Base-by-base conservation (phyloP, 2,113 vertebrate genomes). In the Cyanistes caeruleus region DNA sequence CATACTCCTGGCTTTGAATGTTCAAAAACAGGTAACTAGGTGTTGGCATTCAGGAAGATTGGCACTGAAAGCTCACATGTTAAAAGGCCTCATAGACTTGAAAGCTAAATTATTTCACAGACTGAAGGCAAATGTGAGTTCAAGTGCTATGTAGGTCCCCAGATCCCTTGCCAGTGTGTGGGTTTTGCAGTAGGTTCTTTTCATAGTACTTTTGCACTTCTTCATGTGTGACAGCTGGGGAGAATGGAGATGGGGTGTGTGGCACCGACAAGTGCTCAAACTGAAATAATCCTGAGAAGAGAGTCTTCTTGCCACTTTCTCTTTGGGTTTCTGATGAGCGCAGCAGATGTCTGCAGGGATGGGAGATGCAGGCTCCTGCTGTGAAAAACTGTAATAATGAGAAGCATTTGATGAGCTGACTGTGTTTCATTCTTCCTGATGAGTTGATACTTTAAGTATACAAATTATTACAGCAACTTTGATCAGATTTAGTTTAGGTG, bases 401-500 rank as follows among this genome's bases (percentile, higher is more conserved):
- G 86, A 78, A 78, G 19, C 69, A 53, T 90, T 86, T 96, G 92
- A 96, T 92, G 92, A 90, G 90, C 83, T 62, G 81, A 62, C 51
- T 93, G 62, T 56, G 31, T 96, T 91, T 95, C 76, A 52, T 86
- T 96, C 88, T 78, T 78, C 41, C 83, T 96, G 95, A 96, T 83
- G 83, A 96, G 87, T 80, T 93, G 83, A 68, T 93, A 78, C 90
- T 96, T 94, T 90, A 84, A 81, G 80, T 85, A 70, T 88, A 95
- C 64, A 94, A 94, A 72, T 94, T 95, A 94, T 95, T 94, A 84
- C 64, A 68, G 64, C 31, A 81, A 52, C 65, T 94, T 94, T 68
- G 68, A 92, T 94, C 92, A 93, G 76, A 90, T 96, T 93, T 90
- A 70, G 64, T 92, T 96, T 89, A 95, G 92, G 73, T 90, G 80